Percentiles rank a stretch among this genome's conserved stretches.
These are phyloP conservation scores for Colistium nudipinnis DNA, from an alignment of 2,113 vertebrate genomes.

Conservation along the genomic window DNA sequence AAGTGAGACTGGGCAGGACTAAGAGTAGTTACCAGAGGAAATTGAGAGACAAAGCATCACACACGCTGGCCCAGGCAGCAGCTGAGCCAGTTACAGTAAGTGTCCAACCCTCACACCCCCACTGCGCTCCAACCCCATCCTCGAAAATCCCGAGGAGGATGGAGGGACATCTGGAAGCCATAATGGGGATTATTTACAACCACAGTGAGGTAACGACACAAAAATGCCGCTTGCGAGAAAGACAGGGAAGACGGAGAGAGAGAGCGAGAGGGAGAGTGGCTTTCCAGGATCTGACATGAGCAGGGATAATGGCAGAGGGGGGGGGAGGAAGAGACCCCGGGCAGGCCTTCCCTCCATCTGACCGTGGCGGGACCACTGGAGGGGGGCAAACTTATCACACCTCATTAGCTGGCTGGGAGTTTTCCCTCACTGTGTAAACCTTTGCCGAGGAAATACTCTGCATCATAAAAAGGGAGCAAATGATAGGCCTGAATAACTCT, in stretches of 20 bases:
- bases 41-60: constrained; percentile 15
- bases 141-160: constrained; percentile 55
- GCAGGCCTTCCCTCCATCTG: constrained; percentile 49
- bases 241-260: constrained; percentile 38
- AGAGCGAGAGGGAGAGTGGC: constrained; percentile 26
- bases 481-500: constrained; percentile 16
- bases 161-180: constrained; percentile 83
- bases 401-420: constrained; percentile 36
- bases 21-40: not conserved
- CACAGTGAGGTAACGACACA: constrained; percentile 79
- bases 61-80: constrained; percentile 29
- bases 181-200: constrained; percentile 81
- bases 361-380: not conserved
- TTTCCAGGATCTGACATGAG: constrained; percentile 40
- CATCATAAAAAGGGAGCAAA: constrained; percentile 38
- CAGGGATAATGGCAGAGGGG: constrained; percentile 5
- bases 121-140: constrained; percentile 47
- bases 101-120: constrained; percentile 61
- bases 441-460: constrained; percentile 25
- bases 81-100: constrained; percentile 61
- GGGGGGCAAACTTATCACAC: constrained; percentile 28
- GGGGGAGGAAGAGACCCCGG: constrained; percentile 31
- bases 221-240: constrained; percentile 78
- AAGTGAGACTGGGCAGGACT: constrained; percentile 1
- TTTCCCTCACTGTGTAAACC: constrained; percentile 40